Conservation (phyloP, 2,888 invertebrate genomes). For the Stratiomys singularior region DNA sequence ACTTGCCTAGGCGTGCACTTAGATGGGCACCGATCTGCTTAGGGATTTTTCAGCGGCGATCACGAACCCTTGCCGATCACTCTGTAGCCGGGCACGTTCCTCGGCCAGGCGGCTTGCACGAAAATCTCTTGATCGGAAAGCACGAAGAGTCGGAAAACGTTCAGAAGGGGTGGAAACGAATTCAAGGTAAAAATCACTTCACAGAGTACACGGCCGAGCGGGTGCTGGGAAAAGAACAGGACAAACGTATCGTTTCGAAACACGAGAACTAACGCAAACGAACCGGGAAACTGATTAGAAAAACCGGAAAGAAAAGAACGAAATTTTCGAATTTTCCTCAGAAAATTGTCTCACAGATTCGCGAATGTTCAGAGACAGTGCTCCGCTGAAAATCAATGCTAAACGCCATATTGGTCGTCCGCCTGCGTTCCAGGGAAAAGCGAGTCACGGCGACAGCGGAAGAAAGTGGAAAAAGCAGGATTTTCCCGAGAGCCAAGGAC, state of each 20-base stretch:
- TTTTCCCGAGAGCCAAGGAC: slow-evolving; percentile 35
- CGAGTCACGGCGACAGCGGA: slow-evolving; percentile 27
- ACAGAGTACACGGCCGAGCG: slow-evolving; percentile 2
- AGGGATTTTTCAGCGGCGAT: slow-evolving; percentile 18
- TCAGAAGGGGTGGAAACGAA: slow-evolving; percentile 18
- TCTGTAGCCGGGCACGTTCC: neutral
- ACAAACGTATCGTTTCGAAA: slow-evolving; percentile 16
- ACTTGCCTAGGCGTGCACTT: slow-evolving; percentile 10
- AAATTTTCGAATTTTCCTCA: slow-evolving; percentile 37
- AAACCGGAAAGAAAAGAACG: slow-evolving; percentile 40
- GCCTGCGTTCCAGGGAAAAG: slow-evolving; percentile 48
- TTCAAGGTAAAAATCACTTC: slow-evolving; percentile 27
- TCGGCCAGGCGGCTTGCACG: neutral
- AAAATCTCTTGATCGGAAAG: slow-evolving; percentile 6
- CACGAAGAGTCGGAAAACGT: slow-evolving; percentile 9
- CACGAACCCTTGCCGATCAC: neutral
- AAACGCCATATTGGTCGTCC: slow-evolving; percentile 56
- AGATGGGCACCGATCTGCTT: slow-evolving; percentile 18
- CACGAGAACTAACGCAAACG: slow-evolving; percentile 28
- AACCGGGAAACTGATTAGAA: slow-evolving; percentile 37
- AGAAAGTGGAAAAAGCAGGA: slow-evolving; percentile 49
- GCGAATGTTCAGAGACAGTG: slow-evolving; percentile 49
- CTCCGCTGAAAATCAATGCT: slow-evolving; percentile 56
- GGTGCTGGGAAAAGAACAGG: slow-evolving; percentile 3
- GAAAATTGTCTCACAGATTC: slow-evolving; percentile 30